Evolutionary conservation across 2,888 invertebrate species (phyloP), one percentile per base, ranked within the genome.

Genomic region (Oligia fasciuncula): DNA sequence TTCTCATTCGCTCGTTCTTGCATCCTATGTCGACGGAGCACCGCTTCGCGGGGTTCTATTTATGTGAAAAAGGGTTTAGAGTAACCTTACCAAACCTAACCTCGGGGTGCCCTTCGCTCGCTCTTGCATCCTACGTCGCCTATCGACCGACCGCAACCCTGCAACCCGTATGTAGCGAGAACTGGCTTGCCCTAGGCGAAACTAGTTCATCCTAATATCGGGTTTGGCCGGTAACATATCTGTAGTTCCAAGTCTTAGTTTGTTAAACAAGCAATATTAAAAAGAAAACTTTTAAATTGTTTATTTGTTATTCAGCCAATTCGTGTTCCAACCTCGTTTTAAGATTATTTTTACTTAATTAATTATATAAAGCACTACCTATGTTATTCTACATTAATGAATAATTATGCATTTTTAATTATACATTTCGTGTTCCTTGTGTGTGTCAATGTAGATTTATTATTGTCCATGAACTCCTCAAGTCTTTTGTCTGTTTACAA

Each of bases 311-410:
- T 60, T 69, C 40, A 54, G 51, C 29, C 35, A 85, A 73, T 83
- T 83, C 73, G 83, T 87, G 84, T 88, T 88, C 79, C 77, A 86
- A 86, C 62, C 68, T 86, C 63, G 83, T 67, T 67, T 66, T 87
- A 85, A 80, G 73, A 77, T 77, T 76, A 73, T 79, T 77, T 85
- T 88, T 88, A 87, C 88, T 87, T 88, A 88, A 86, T 83, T 88
- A 87, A 73, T 74, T 83, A 72, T 60, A 46, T 68, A 74, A 72
- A 69, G 14, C 71, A 68, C 51, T 66, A 71, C 49, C 54, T 84
- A 70, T 77, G 43, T 72, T 68, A 74, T 71, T 62, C 35, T 73
- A 76, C 17, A 68, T 77, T 49, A 76, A 57, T 49, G 29, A 40
- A 29, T 29, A 29, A 29, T 29, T 68, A 77, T 79, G 88, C 84